A percentile compares a stretch with the other conserved stretches of the same genome.
Conservation (phyloP, 2,888 invertebrate genomes). For the Shargacucullia verbasci region DNA sequence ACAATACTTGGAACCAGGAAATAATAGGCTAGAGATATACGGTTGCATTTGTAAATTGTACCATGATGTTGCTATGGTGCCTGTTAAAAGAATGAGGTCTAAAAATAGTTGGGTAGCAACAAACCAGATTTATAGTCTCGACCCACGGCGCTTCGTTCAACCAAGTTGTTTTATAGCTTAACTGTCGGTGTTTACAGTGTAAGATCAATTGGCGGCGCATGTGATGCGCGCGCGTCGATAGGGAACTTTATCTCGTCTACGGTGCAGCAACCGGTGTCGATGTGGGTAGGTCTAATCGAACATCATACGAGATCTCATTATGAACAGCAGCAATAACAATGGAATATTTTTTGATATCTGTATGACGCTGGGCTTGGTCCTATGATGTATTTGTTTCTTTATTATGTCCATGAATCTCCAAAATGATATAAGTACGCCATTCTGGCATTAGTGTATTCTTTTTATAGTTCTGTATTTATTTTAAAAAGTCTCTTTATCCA, state of each 20-base stretch:
- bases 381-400: constrained; percentile 3
- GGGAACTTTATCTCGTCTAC: constrained; percentile 31
- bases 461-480: no score
- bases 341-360: constrained; percentile 20
- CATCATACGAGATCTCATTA: constrained; percentile 42
- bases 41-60: constrained; percentile 52
- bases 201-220: constrained; percentile 54
- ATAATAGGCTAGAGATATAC: constrained; percentile 37
- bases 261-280: constrained; percentile 19
- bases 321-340: constrained; percentile 29
- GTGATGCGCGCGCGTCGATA: constrained; percentile 35
- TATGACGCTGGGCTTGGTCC: constrained; percentile 9
- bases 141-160: constrained; percentile 53
- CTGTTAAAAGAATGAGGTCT: constrained; percentile 65
- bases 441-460: no score
- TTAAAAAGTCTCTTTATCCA: no score
- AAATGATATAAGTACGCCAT: no score
- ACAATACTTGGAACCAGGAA: constrained; percentile 44
- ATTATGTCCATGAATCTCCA: no score
- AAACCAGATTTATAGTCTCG: constrained; percentile 72
- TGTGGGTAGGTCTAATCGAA: constrained; percentile 39
- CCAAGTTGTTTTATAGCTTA: constrained; percentile 61
- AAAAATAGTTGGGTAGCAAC: constrained; percentile 73
- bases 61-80: constrained; percentile 62
- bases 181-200: constrained; percentile 55